Percentiles rank a stretch among this genome's conserved stretches.
Evolutionary conservation across 2,888 invertebrate genomes (phyloP).

Genomic region (Smittia sp.): DNA sequence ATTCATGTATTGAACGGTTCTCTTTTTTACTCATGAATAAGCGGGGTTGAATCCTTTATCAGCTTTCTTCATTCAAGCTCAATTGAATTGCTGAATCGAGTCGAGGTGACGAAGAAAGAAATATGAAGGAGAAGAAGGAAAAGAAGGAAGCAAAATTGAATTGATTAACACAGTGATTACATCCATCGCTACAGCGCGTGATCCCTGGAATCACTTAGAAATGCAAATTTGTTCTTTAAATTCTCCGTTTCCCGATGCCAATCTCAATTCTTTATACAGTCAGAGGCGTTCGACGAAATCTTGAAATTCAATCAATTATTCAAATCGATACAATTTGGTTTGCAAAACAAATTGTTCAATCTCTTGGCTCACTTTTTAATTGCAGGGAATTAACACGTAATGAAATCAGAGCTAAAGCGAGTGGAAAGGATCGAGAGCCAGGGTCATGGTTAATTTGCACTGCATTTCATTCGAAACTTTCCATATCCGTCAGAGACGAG

Average conservation of each 20-base stretch:
- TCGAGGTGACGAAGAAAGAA: background rate
- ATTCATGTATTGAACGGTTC: conserved; percentile 4
- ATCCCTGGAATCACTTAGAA: conserved; percentile 20
- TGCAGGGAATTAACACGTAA: background rate
- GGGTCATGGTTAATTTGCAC: conserved; percentile 1
- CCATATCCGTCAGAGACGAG: conserved; percentile 9
- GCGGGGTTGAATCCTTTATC: conserved; percentile 14
- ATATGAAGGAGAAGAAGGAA: background rate
- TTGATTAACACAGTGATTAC: conserved; percentile 36
- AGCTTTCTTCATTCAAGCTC: background rate
- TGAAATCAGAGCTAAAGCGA: background rate
- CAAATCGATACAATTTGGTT: conserved; percentile 15
- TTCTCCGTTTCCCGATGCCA: background rate
- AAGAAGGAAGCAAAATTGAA: background rate
- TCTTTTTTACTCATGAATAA: background rate
- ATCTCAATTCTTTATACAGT: background rate
- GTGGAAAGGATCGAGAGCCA: background rate
- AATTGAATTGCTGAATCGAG: conserved; percentile 15
- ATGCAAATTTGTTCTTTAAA: conserved; percentile 25
- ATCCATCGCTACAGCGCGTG: background rate
- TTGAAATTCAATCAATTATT: conserved; percentile 3
- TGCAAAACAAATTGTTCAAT: background rate
- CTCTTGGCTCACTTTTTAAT: background rate
- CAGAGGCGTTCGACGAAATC: background rate
- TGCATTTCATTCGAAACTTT: conserved; percentile 1